Evolutionary conservation across 2,113 vertebrate genomes (phyloP), one percentile per base, ranked within the genome.

Genomic region (Piaya cayana): DNA sequence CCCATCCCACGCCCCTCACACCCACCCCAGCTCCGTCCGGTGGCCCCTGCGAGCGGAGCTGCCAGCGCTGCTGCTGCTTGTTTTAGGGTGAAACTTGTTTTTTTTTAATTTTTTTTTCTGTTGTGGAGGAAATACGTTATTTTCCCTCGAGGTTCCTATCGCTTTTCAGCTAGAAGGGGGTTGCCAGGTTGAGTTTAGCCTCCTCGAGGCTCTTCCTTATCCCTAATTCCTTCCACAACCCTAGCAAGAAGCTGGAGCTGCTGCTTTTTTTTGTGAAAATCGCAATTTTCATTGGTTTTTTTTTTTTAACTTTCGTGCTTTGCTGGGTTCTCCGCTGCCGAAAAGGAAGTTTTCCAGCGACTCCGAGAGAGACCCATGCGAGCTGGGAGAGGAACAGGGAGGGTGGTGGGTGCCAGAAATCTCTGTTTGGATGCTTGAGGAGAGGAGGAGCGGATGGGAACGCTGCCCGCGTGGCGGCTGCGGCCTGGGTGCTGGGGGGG

Each of bases 11-110:
- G 4, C 32, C 47, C 23, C 76, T 22, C 1, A 4, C 42, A 32
- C n/a, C 23, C 2, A 0, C 2, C 26, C 37, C 65, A 2, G n/a
- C 56, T 42, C 16, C 3, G 10, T 22, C 32, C 0, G 2, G 29
- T 1, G 55, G 77, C 32, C 15, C 42, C 12, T 2, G 1, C 6
- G 20, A 21, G 18, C 34, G 25, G 9, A 39, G 4, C 63, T 32
- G 23, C 25, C 30, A 30, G 36, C 69, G 23, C 45, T 30, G 39
- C 69, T 15, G 34, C 2, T 5, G 32, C 29, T 4, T 18, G 37
- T 50, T 76, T 60, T 23, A 70, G 26, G 36, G 21, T 11, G 45
- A 63, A 93, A 67, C 60, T 56, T 8, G 68, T 10, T 83, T 82
- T 63, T 39, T n/a, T n/a, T n/a, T n/a, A n/a, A n/a, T n/a, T n/a